phyloP scores from a whole-genome alignment of 1,140 invertebrate species.

The Mya arenaria region DNA sequence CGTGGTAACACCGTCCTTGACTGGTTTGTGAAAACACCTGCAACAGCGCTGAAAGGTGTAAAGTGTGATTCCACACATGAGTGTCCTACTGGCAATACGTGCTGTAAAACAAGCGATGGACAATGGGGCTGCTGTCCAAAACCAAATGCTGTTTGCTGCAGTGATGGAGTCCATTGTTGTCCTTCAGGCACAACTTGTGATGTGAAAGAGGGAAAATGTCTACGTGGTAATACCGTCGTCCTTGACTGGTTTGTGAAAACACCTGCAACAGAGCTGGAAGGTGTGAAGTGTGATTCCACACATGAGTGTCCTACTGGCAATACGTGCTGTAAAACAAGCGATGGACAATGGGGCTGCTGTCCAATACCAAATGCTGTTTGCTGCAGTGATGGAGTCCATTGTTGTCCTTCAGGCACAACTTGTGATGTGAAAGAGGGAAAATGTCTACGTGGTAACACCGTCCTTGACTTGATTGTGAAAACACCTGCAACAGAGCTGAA shows the following conservation, averaged over 20 bases:
- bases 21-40: slow-evolving; percentile 56
- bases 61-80: slow-evolving; percentile 64
- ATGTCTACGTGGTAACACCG: slow-evolving; percentile 32
- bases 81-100: slow-evolving; percentile 74
- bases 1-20: slow-evolving; percentile 39
- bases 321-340: slow-evolving; percentile 77
- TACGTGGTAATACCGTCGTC: slow-evolving; percentile 23
- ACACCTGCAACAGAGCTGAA: neutral
- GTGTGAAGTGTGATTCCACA: neutral
- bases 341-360: slow-evolving; percentile 78
- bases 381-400: slow-evolving; percentile 72
- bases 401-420: slow-evolving; percentile 69
- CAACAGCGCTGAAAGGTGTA: slow-evolving; percentile 52
- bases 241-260: slow-evolving; percentile 38
- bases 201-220: slow-evolving; percentile 50
- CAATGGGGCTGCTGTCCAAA: slow-evolving; percentile 78
- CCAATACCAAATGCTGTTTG: slow-evolving; percentile 75
- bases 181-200: slow-evolving; percentile 63
- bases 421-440: slow-evolving; percentile 66
- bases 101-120: slow-evolving; percentile 53
- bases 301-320: slow-evolving; percentile 73
- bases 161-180: slow-evolving; percentile 71
- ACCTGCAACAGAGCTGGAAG: slow-evolving; percentile 15
- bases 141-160: slow-evolving; percentile 61
- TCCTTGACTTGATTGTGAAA: slow-evolving; percentile 48